Evolutionary conservation across 1,140 invertebrate species (phyloP), one percentile per base, ranked within the genome.

Genomic region (Scaptomyza hsui): DNA sequence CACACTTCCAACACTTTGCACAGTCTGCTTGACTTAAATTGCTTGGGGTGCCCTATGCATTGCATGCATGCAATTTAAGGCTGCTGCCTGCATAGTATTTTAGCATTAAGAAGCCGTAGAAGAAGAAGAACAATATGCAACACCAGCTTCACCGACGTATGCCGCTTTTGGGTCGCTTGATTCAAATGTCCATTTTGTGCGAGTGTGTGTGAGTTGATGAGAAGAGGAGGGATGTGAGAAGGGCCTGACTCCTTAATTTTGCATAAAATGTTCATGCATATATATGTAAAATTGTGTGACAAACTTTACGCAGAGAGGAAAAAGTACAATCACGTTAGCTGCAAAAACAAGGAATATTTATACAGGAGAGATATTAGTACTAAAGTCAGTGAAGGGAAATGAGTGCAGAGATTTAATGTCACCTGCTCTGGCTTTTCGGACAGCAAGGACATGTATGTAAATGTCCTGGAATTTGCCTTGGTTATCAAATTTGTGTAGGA

Each of bases 11-110:
- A 45, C 48, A 39, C 24, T 65, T 37, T n/a, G 9, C 26, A 26
- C 37, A 72, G 49, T 39, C 65, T 70, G 52, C 26, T 24, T 24
- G 47, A 48, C 37, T 61, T 55, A 70, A 72, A 75, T 78, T 67
- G 65, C 63, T 72, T 67, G 52, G 67, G 75, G 79, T 72, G 26
- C 56, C 78, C 45, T 72, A 85, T 82, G 79, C 65, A 75, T 82
- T 82, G 78, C 79, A 72, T 78, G 79, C 72, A 83, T 78, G 79
- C 71, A 78, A 78, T 85, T 82, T 82, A 85, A 79, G 65, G 56
- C 75, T 65, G 56, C 75, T 65, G 57, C 45, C 75, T 82, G 78
- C 79, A 81, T 81, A 24, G 12, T 3, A 74, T 82, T 83, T 83
- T 70, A 67, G 53, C 72, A 80, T 76, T 29, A 29, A 29, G 26